Evolutionary conservation across 2,113 vertebrate species (phyloP).

Genomic region (Phylloscopus trochilus): DNA sequence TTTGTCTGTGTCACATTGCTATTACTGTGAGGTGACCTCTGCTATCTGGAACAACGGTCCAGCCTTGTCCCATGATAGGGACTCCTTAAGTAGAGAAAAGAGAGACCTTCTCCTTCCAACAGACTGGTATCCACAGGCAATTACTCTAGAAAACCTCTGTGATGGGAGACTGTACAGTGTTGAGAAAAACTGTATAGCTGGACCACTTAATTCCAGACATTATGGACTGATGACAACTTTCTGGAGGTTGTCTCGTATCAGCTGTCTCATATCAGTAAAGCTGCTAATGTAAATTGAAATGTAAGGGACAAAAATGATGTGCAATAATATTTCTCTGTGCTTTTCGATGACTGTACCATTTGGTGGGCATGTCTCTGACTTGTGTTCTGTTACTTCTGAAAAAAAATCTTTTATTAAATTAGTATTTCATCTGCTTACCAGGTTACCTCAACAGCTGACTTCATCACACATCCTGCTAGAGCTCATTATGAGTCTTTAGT

Average conservation of each 20-base stretch:
- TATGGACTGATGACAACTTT: neutral
- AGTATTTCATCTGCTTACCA: neutral
- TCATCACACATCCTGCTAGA: neutral
- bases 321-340: neutral
- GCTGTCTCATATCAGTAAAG: neutral
- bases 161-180: neutral
- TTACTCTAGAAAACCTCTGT: neutral
- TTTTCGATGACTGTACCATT: neutral
- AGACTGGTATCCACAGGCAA: neutral
- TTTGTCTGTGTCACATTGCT: neutral
- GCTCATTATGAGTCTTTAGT: neutral
- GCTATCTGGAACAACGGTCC: neutral
- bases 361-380: neutral
- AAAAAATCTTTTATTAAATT: neutral
- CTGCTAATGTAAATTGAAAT: neutral
- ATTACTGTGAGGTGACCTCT: neutral
- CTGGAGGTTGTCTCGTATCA: neutral
- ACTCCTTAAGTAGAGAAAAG: neutral
- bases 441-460: neutral
- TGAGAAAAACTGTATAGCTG: neutral
- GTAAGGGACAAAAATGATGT: neutral
- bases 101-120: neutral
- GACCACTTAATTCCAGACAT: neutral
- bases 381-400: neutral
- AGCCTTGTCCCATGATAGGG: neutral